Evolutionary conservation across 2,797 vertebrate genomes (phyloP).

Genomic region (Falco columbarius): DNA sequence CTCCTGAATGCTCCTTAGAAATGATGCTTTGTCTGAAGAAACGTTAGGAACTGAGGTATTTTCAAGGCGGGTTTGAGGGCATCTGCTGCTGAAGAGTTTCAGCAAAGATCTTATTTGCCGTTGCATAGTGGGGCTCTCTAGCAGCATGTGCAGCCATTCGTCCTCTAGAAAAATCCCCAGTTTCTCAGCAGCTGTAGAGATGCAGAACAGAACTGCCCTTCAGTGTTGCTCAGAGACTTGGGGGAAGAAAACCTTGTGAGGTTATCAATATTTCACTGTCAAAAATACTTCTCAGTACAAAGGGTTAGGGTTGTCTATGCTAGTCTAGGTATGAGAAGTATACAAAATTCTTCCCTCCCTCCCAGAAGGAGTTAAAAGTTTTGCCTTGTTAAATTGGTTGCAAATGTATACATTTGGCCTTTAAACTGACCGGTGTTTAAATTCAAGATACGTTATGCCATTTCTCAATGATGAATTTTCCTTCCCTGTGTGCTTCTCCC

Average conservation of each 20-base stretch:
- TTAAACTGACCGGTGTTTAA: not conserved
- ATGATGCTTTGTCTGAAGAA: not conserved
- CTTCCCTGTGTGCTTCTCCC: not conserved
- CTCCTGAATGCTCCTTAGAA: not conserved
- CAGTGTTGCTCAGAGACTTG: not conserved
- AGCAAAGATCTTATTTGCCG: not conserved
- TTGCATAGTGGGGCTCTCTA: not conserved
- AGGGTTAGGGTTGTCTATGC: not conserved
- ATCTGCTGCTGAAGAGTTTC: not conserved
- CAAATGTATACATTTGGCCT: not conserved
- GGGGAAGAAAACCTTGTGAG: not conserved
- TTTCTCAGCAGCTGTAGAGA: not conserved
- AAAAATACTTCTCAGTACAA: not conserved
- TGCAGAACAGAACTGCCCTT: not conserved
- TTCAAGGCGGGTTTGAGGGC: not conserved
- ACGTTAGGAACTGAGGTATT: not conserved
- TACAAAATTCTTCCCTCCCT: not conserved
- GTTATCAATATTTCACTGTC: not conserved
- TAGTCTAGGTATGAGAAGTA: not conserved
- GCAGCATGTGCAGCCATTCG: not conserved
- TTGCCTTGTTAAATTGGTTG: not conserved
- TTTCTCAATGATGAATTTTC: not conserved
- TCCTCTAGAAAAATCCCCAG: not conserved
- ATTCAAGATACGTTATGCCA: accelerated
- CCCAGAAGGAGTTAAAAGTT: not conserved